phyloP scores from a whole-genome alignment of 2,797 vertebrate genomes.

The Lycodopsis pacificus region DNA sequence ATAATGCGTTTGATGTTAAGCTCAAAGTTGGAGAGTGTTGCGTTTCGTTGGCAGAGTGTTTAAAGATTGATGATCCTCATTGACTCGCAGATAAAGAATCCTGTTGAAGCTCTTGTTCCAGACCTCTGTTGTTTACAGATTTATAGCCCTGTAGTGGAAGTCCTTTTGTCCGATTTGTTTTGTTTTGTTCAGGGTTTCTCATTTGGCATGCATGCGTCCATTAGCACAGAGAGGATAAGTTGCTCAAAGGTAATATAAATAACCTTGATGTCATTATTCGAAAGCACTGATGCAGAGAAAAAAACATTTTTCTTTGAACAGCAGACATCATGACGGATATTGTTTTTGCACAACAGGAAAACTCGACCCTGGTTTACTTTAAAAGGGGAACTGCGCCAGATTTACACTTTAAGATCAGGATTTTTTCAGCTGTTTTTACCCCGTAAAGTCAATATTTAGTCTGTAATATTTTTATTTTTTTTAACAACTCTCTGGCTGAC shows the following conservation, averaged over 20 bases:
- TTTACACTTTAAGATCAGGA: neutral
- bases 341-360: neutral
- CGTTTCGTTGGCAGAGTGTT: conserved; percentile 54
- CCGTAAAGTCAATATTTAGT: neutral
- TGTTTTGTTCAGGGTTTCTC: conserved; percentile 40
- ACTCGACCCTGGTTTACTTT: conserved; percentile 14
- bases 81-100: conserved; percentile 60
- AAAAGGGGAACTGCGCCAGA: neutral
- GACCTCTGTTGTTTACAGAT: conserved; percentile 73
- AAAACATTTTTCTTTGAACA: conserved; percentile 29
- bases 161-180: conserved; percentile 27
- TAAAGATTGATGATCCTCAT: conserved; percentile 66
- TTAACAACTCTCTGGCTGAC: too few relatives aligned
- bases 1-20: conserved; percentile 66
- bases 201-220: conserved; percentile 61
- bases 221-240: conserved; percentile 54
- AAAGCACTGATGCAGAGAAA: conserved; percentile 29
- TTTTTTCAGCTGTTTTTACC: neutral
- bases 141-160: conserved; percentile 51
- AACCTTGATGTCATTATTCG: conserved; percentile 32
- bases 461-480: neutral
- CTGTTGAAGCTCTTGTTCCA: conserved; percentile 58
- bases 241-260: conserved; percentile 63
- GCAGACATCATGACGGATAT: neutral
- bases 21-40: conserved; percentile 55